Evolutionary conservation across 2,113 vertebrate species (phyloP).

Genomic region (Nothoprocta pentlandii): DNA sequence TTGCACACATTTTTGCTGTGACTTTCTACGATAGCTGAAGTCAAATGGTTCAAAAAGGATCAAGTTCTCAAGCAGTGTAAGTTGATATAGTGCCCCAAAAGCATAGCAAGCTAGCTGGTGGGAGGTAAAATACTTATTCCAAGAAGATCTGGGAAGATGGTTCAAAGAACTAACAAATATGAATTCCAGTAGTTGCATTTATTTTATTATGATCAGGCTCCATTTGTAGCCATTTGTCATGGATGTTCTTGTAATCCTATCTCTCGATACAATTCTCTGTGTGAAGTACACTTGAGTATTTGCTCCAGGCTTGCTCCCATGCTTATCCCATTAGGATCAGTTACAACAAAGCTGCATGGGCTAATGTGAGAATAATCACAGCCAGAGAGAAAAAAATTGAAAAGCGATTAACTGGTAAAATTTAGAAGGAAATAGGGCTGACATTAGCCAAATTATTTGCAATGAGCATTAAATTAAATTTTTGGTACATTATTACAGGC

Average conservation of each 20-base stretch:
- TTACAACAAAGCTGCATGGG: neutral
- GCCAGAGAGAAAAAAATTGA: neutral
- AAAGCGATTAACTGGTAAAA: neutral
- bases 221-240: neutral
- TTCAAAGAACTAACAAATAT: neutral
- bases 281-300: neutral
- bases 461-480: neutral
- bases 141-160: neutral
- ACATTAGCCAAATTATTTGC: constrained; percentile 1
- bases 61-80: neutral
- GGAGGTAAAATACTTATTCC: neutral
- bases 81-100: neutral
- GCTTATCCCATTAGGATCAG: neutral
- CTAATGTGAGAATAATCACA: neutral
- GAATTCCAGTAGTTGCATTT: neutral
- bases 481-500: neutral
- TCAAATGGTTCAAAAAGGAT: neutral
- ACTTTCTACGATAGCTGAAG: neutral
- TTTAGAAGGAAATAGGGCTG: neutral
- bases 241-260: neutral
- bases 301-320: neutral
- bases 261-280: neutral
- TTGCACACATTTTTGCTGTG: neutral
- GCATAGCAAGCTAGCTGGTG: neutral
- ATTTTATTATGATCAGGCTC: neutral